Conservation (phyloP, 2,888 invertebrate genomes). For the Amiota mariae region DNA sequence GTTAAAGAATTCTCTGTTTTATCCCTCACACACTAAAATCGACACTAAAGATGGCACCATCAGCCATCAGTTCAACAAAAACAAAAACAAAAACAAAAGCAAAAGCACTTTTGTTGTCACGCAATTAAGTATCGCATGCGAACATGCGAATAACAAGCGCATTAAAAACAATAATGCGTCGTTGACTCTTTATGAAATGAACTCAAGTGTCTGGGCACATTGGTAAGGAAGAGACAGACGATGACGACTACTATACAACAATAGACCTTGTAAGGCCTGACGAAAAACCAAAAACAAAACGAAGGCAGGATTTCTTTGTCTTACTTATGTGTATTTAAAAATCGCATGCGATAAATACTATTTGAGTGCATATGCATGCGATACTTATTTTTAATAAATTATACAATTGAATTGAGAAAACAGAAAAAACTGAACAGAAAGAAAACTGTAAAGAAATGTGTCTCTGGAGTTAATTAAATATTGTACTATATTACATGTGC, state of each 20-base stretch:
- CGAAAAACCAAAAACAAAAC: slow-evolving; percentile 1
- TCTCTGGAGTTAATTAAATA: slow-evolving; percentile 66
- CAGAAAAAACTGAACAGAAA: neutral
- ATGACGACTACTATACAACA: too few species aligned
- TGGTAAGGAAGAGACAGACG: neutral
- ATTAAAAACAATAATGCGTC: slow-evolving; percentile 52
- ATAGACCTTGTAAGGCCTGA: slow-evolving; percentile 9
- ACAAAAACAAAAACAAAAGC: too few species aligned
- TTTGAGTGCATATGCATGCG: too few species aligned
- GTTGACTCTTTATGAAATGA: slow-evolving; percentile 40
- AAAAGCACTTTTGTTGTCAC: slow-evolving; percentile 48
- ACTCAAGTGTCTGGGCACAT: neutral
- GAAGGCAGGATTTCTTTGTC: slow-evolving; percentile 1
- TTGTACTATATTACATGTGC: too few species aligned
- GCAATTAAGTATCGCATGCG: slow-evolving; percentile 69
- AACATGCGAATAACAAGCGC: slow-evolving; percentile 60
- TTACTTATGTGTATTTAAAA: slow-evolving; percentile 5
- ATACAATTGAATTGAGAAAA: slow-evolving; percentile 17
- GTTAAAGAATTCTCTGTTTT: neutral
- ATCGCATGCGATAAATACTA: slow-evolving; percentile 12
- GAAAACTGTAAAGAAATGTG: slow-evolving; percentile 52
- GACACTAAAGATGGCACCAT: neutral
- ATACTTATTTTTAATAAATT: slow-evolving; percentile 9
- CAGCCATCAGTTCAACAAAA: too few species aligned
- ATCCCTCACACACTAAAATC: too few species aligned